phyloP scores from a whole-genome alignment of 2,797 vertebrate genomes.

The Meda fulgida region DNA sequence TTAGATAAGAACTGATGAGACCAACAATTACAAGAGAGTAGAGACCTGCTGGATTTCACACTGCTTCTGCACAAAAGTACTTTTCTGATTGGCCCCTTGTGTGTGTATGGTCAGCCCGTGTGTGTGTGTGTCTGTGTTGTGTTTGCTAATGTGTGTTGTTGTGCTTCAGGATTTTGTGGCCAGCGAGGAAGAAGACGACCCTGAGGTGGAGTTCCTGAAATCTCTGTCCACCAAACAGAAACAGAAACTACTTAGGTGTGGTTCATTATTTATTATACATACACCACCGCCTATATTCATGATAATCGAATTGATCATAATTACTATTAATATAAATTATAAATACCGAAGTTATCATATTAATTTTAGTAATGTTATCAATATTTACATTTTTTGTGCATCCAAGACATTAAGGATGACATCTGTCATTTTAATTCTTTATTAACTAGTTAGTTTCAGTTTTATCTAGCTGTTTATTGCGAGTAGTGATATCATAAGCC shows the following conservation, averaged over 20 bases:
- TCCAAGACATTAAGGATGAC: background rate
- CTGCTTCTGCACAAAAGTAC: conserved; percentile 20
- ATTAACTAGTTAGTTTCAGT: background rate
- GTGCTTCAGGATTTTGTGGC: conserved; percentile 88
- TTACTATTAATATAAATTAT: background rate
- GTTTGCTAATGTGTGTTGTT: background rate
- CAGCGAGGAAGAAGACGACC: conserved; percentile 95
- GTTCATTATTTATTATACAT: background rate
- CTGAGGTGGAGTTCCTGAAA: conserved; percentile 98
- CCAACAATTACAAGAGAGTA: conserved; percentile 50
- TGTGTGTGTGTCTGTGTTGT: conserved; percentile 8
- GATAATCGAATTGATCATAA: background rate
- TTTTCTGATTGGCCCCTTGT: conserved; percentile 25
- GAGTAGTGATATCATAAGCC: background rate
- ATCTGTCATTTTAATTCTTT: background rate
- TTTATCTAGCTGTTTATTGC: background rate
- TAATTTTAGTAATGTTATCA: too few relatives aligned
- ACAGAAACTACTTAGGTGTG: conserved; percentile 95
- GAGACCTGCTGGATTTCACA: conserved; percentile 16
- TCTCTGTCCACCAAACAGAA: conserved; percentile 96
- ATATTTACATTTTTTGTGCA: too few relatives aligned
- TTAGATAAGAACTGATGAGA: conserved; percentile 59
- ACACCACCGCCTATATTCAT: background rate
- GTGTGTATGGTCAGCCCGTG: background rate
- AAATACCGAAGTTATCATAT: background rate